phyloP scores from a whole-genome alignment of 1,140 invertebrate genomes.

The fruit fly (Drosophila melanogaster) region DNA sequence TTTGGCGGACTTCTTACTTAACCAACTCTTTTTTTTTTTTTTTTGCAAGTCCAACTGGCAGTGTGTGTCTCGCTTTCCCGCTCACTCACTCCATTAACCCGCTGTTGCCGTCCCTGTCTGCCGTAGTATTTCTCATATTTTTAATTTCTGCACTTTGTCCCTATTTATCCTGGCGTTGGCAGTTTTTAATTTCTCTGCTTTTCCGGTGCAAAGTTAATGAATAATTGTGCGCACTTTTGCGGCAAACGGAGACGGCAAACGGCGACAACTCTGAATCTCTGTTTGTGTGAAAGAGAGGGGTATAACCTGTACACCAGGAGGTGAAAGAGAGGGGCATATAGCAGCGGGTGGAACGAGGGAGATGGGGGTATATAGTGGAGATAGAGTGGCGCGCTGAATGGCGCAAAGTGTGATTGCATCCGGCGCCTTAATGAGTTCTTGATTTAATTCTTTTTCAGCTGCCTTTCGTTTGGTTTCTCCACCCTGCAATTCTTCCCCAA shows the following conservation, averaged over 20 bases:
- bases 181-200: constrained; percentile 83
- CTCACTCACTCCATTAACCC: background rate
- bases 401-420: constrained; percentile 84
- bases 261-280: constrained; percentile 57
- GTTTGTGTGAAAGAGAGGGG: constrained; percentile 11
- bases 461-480: constrained; percentile 71
- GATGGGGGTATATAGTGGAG: constrained; percentile 19
- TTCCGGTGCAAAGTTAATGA: constrained; percentile 83
- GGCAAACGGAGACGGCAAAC: constrained; percentile 70
- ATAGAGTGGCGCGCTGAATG: constrained; percentile 69
- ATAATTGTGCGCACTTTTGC: constrained; percentile 83
- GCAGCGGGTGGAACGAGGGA: background rate
- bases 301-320: background rate
- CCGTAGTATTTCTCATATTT: constrained; percentile 81
- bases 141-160: constrained; percentile 83
- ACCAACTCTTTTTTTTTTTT: constrained; percentile 36
- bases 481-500: constrained; percentile 14
- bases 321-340: background rate
- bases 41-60: background rate
- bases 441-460: constrained; percentile 83
- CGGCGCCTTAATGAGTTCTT: constrained; percentile 84
- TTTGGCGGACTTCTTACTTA: constrained; percentile 54
- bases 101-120: constrained; percentile 13
- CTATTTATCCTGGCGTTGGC: constrained; percentile 83
- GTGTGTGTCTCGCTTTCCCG: constrained; percentile 19